phyloP scores from a whole-genome alignment of 2,797 vertebrate genomes.

The Catharus ustulatus region DNA sequence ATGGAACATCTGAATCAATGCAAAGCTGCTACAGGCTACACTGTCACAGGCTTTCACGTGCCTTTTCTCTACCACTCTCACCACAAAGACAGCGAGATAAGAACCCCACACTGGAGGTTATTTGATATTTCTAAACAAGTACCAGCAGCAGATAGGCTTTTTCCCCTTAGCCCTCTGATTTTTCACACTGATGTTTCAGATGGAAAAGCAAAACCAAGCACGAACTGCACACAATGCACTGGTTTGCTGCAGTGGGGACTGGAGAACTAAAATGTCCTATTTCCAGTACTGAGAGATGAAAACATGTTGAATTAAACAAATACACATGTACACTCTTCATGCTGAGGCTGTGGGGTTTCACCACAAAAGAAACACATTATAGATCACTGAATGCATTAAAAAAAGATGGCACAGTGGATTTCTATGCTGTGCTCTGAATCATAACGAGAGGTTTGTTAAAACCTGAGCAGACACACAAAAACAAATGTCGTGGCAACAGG shows the following conservation, averaged over 20 bases:
- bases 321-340: background rate
- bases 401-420: background rate
- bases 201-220: background rate
- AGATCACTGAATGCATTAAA: background rate
- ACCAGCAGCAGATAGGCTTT: background rate
- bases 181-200: background rate
- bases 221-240: accelerated
- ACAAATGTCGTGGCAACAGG: background rate
- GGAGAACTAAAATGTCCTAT: background rate
- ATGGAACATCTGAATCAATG: conserved; percentile 40
- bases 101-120: background rate
- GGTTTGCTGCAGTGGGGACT: background rate
- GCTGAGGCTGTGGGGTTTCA: background rate
- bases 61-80: background rate
- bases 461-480: background rate
- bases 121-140: conserved; percentile 4
- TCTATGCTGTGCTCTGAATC: background rate
- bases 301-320: conserved; percentile 32
- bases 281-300: background rate
- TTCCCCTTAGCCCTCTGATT: background rate
- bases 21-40: background rate
- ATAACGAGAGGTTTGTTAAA: background rate
- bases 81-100: background rate
- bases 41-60: background rate
- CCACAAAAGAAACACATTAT: background rate